Percentiles rank a stretch among this genome's conserved stretches.
Evolutionary conservation across 2,797 vertebrate species (phyloP).

Genomic region (Dipus sagitta): DNA sequence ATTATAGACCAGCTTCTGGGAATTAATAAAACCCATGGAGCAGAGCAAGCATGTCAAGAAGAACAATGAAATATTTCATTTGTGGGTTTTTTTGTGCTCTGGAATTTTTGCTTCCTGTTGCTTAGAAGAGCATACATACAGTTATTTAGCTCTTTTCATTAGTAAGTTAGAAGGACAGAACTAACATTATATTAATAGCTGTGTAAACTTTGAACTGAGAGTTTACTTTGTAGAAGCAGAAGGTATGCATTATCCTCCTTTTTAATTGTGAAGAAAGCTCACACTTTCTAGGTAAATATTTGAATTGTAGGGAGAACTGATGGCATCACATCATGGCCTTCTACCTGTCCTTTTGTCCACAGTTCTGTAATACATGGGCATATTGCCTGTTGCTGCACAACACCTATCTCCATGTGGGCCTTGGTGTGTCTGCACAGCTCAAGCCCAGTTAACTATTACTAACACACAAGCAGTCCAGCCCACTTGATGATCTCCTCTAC

Average conservation of each 20-base stretch:
- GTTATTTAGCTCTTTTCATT: slow-evolving; percentile 53
- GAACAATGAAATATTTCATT: slow-evolving; percentile 61
- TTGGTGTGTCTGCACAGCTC: not conserved
- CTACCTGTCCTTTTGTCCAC: not conserved
- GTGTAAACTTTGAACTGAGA: slow-evolving; percentile 37
- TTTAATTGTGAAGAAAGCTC: slow-evolving; percentile 41
- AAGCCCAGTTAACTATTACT: not conserved
- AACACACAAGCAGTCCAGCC: not conserved
- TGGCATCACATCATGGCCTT: not conserved
- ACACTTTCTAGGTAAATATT: slow-evolving; percentile 11
- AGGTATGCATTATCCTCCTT: not conserved
- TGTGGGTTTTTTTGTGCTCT: not conserved
- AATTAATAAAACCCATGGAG: slow-evolving; percentile 47
- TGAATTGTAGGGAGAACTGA: slow-evolving; percentile 9
- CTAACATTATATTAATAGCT: slow-evolving; percentile 56
- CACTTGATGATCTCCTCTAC: not conserved
- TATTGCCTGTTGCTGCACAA: not conserved
- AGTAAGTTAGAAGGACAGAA: slow-evolving; percentile 32
- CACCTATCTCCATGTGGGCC: not conserved
- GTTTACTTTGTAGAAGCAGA: slow-evolving; percentile 42
- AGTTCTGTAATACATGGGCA: not conserved
- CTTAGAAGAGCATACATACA: not conserved
- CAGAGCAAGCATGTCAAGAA: slow-evolving; percentile 1
- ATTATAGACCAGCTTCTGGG: slow-evolving; percentile 37
- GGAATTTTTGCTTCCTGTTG: slow-evolving; percentile 52